These are phyloP conservation scores for Epinephelus moara DNA, from an alignment of 2,113 vertebrate genomes.

Conservation along the genomic window DNA sequence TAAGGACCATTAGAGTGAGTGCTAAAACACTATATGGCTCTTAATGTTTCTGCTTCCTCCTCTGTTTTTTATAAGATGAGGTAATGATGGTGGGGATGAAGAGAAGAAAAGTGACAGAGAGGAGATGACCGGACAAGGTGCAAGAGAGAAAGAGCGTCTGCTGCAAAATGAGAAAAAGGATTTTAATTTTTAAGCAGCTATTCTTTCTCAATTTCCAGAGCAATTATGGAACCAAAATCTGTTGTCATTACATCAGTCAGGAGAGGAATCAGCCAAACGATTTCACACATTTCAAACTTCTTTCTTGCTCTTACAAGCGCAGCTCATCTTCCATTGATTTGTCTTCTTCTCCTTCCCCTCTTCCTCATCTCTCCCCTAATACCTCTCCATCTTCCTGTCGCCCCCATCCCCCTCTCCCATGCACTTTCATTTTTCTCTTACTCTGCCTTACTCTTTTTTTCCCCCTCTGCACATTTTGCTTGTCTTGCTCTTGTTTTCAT, in stretches of 20 bases:
- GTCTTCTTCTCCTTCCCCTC: slow-evolving; percentile 7
- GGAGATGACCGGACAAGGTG: not conserved
- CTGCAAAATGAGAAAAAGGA: not conserved
- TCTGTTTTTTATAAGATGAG: slow-evolving; percentile 2
- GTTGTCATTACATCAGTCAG: slow-evolving; percentile 3
- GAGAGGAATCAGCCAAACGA: not conserved
- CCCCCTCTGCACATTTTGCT: not conserved
- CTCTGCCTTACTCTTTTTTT: not conserved
- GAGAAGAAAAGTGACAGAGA: not conserved
- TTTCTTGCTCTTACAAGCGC: not conserved
- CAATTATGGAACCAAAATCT: slow-evolving; percentile 30
- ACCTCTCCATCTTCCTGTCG: slow-evolving; percentile 37
- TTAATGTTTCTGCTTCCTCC: slow-evolving; percentile 26
- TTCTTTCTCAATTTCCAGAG: slow-evolving; percentile 42
- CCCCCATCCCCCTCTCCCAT: slow-evolving; percentile 1
- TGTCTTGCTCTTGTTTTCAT: slow-evolving; percentile 46
- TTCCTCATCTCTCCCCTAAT: slow-evolving; percentile 1
- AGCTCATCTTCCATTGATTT: slow-evolving; percentile 17
- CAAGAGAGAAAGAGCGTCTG: not conserved
- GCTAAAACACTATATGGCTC: slow-evolving; percentile 4
- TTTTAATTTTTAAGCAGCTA: slow-evolving; percentile 55
- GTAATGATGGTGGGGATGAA: slow-evolving; percentile 2
- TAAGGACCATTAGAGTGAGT: slow-evolving; percentile 48
- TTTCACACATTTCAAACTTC: not conserved
- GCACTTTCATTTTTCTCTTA: slow-evolving; percentile 15